Percentiles rank a stretch among this genome's conserved stretches.
These are phyloP conservation scores for Zapus hudsonius DNA, from an alignment of 2,113 vertebrate species.

Conservation along the genomic window DNA sequence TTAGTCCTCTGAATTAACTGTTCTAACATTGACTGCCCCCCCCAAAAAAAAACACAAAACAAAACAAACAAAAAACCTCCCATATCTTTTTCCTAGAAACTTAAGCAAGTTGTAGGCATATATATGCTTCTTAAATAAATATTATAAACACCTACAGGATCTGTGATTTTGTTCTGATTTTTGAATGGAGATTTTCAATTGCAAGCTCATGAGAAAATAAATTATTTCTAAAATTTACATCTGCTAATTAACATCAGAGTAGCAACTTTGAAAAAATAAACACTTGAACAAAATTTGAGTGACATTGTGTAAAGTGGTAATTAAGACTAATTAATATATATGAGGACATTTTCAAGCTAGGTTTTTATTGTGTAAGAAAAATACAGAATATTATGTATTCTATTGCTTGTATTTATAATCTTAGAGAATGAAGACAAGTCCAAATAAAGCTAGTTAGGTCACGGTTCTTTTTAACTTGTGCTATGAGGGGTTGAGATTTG, in stretches of 20 bases:
- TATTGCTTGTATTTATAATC: constrained; percentile 35
- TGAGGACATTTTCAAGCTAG: neutral
- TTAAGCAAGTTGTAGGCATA: constrained; percentile 85
- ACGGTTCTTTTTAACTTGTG: neutral
- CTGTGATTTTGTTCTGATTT: constrained; percentile 86
- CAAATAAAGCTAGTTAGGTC: neutral
- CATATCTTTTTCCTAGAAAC: constrained; percentile 84
- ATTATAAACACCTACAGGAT: constrained; percentile 86
- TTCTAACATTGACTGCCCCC: constrained; percentile 85
- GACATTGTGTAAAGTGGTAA: neutral
- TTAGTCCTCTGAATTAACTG: constrained; percentile 88
- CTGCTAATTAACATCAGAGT: neutral
- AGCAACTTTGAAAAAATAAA: neutral
- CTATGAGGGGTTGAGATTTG: neutral
- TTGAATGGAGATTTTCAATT: constrained; percentile 84
- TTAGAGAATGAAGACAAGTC: neutral
- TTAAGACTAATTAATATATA: neutral
- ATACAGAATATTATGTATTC: no score
- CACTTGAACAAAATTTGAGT: neutral
- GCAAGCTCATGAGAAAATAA: constrained; percentile 87
- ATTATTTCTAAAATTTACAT: constrained; percentile 84
- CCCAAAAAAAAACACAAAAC: constrained; percentile 60
- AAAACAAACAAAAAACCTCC: no score
- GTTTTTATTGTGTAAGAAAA: no score
- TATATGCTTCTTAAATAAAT: constrained; percentile 88